These are phyloP conservation scores for Lampropteryx suffumata DNA, from an alignment of 2,888 invertebrate genomes.

Conservation along the genomic window DNA sequence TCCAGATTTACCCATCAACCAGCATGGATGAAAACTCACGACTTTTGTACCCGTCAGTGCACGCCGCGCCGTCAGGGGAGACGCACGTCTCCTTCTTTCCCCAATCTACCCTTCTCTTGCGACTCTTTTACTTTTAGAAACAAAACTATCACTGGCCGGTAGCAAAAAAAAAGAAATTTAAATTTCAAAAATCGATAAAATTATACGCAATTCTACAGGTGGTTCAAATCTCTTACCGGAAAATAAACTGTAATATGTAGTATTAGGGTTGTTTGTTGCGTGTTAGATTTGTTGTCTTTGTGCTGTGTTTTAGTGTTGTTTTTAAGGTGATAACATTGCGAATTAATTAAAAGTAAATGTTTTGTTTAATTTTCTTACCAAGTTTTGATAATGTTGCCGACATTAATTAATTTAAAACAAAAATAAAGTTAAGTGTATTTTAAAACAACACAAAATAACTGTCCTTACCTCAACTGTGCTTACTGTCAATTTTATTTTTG, in stretches of 20 bases:
- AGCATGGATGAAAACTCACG: conserved; percentile 8
- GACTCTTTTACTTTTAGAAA: conserved; percentile 14
- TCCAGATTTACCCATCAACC: conserved; percentile 13
- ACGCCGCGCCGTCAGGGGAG: conserved; percentile 18
- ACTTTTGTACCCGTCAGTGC: conserved; percentile 29
- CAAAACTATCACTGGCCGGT: neutral
- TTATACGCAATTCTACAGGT: conserved; percentile 46
- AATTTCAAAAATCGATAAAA: conserved; percentile 19
- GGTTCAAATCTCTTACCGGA: conserved; percentile 34
- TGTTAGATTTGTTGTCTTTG: conserved; percentile 22
- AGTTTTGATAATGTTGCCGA: neutral
- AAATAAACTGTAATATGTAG: conserved; percentile 34
- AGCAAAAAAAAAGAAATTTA: neutral
- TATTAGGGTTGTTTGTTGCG: conserved; percentile 39
- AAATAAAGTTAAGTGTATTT: too few species aligned
- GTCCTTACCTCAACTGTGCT: too few species aligned
- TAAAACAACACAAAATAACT: too few species aligned
- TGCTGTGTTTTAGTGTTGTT: conserved; percentile 23
- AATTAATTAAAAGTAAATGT: conserved; percentile 17
- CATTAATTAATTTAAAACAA: too few species aligned
- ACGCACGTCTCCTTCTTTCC: conserved; percentile 18
- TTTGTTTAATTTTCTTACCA: conserved; percentile 1
- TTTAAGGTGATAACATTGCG: conserved; percentile 21
- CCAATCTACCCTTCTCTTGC: conserved; percentile 15
- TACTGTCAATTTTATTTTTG: too few species aligned